Evolutionary conservation across 2,113 vertebrate genomes (phyloP), one percentile per base, ranked within the genome.

Genomic region (Ptyas mucosa): DNA sequence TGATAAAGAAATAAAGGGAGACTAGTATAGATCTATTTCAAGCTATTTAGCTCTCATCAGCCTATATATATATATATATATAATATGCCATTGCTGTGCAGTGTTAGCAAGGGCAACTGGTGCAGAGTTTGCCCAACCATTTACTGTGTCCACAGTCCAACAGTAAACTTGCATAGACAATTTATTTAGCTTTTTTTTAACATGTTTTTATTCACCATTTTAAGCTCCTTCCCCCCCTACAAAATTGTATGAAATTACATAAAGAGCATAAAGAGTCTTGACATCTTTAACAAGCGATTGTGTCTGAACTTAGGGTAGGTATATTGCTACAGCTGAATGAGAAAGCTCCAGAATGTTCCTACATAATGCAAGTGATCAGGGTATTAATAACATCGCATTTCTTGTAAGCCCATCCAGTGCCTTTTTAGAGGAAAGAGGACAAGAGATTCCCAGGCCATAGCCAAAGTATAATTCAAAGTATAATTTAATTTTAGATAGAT

Each of bases 151-250:
- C 91, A 75, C 53, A 81, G 58, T 52, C 39, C 58, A 26, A 15
- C 75, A 43, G 18, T 0, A n/a, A 96, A 91, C 26, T 89, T 91
- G 91, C 92, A 46, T 91, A 89, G n/a, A 92, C 81, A 92, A 26
- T 29, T 94, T 12, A 10, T 57, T 61, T 96, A 95, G 94, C 52
- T 95, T 94, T 94, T 98, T 98, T 95, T 98, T n/a, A n/a, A n/a
- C n/a, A n/a, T n/a, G 18, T 81, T 39, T 81, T 81, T 81, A 81
- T 39, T 39, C 69, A 20, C 8, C 18, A 21, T 21, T 81, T 81
- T 75, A 75, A 75, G 69, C n/a, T 15, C 6, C n/a, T n/a, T 69
- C 3, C 0, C 7, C n/a, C n/a, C 7, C n/a, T 39, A 81, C 5
- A 21, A 20, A 39, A 81, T 8, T 81, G 69, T 39, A 81, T 81